Evolutionary conservation across 2,113 vertebrate species (phyloP), one percentile per base, ranked within the genome.

Genomic region (Pollachius pollachius): DNA sequence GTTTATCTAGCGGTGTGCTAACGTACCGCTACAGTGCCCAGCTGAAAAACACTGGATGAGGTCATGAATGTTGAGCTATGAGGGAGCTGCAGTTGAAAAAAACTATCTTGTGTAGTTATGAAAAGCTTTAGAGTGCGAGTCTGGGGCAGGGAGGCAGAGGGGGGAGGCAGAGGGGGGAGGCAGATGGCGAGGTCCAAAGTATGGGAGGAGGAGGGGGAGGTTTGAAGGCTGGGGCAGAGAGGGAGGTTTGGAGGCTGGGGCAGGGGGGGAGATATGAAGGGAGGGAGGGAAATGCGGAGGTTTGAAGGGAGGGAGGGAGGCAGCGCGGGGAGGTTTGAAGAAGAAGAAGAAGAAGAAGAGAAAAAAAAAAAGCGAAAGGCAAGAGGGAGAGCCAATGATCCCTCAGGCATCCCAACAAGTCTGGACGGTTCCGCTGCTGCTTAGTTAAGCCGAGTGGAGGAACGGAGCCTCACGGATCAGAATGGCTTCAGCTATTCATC

Each of bases 371-470:
- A 69, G 68, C 37, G 56, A 25, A 80, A 18, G 34, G 54, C 54
- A 41, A 78, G 73, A 79, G 76, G 58, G 70, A 76, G 78, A 77
- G 78, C 66, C 77, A 8, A 80, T 57, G 73, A 79, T 86, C 67
- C 70, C 88, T 71, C 77, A 90, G 89, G 89, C 89, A 85, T 86
- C 83, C 64, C 65, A 87, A 85, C 90, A 92, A 89, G 89, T 91
- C 89, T 88, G 87, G 79, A 86, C 89, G 89, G 71, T 80, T 86
- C 81, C 72, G 58, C 68, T 69, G 73, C 78, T 68, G 78, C 79
- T 75, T 67, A 19, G 74, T 59, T 81, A 68, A 75, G 57, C 68
- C 70, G 12, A n/a, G n/a, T 66, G 12, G 4, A 57, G 64, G 5
- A 9, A 76, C 48, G 72, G 61, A 68, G 71, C 67, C 70, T 64